Evolutionary conservation across 2,888 invertebrate genomes (phyloP), one percentile per base, ranked within the genome.

Genomic region (Geotrupes spiniger): DNA sequence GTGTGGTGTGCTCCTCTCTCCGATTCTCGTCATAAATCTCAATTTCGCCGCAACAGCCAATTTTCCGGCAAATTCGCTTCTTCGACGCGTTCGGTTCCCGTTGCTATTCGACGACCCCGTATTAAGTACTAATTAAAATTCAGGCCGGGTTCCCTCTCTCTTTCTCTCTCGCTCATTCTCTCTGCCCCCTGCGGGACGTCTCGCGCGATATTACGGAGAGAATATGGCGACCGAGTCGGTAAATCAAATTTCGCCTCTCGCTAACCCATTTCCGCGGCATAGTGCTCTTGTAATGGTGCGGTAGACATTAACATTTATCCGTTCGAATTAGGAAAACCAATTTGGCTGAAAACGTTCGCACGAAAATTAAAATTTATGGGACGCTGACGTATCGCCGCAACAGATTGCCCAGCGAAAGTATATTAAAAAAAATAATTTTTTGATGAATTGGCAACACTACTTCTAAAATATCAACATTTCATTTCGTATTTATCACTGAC

Each of bases 101-200:
- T 36, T 41, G 45, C 47, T 46, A 44, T 56, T 46, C 49, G 43
- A 36, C 42, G 42, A 46, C 52, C 58, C 53, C 52, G 45, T 53
- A 60, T 62, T 61, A 63, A 65, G 64, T 64, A 63, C 64, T 70
- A 69, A 69, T 70, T 69, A 69, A 69, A 69, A 70, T 70, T 66
- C 68, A 66, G 64, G 62, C 62, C 61, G 60, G 42, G 47, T 40
- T 56, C 47, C 25, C 54, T 42, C 51, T 21, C 21, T 21, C 21
- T 21, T 3, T 21, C 6, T 21, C 21, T 21, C 4, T 21, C 6
- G 3, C 21, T 21, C 21, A 21, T 46, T 53, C 54, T 52, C 52
- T 44, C 53, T 57, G 37, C 54, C 45, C 44, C 46, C 52, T 45
- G 21, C 49, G 39, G 51, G 46, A 54, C 56, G 49, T 56, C 51